Evolutionary conservation across 2,797 vertebrate genomes (phyloP).

Genomic region (Phataginus tetradactyla): DNA sequence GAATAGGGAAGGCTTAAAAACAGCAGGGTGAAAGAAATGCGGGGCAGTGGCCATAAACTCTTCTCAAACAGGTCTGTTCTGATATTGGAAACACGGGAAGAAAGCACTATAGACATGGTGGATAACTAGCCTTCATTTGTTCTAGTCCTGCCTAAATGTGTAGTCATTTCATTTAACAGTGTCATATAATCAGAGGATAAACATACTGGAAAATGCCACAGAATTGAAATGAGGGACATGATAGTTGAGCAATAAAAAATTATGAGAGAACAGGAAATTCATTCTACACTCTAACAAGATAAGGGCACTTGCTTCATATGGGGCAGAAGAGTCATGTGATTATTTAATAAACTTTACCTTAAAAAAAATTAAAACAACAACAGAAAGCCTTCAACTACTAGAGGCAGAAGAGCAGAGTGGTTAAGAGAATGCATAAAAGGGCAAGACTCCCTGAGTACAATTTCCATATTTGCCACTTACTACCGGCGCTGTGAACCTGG

Average conservation of each 20-base stretch:
- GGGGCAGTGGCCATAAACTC: neutral
- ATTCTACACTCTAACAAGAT: neutral
- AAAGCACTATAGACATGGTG: neutral
- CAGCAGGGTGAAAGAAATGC: neutral
- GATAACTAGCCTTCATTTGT: neutral
- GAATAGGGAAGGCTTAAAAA: neutral
- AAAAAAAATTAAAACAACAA: neutral
- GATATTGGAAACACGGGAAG: neutral
- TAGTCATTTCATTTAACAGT: conserved; percentile 10
- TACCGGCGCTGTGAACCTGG: neutral
- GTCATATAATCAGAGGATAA: neutral
- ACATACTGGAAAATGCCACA: neutral
- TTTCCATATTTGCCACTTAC: neutral
- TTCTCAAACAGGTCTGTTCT: neutral
- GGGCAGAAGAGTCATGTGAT: neutral
- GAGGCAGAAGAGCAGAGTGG: neutral
- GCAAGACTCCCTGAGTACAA: neutral
- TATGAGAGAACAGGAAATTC: neutral
- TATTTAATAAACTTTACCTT: neutral
- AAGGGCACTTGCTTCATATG: neutral
- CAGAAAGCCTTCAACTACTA: neutral
- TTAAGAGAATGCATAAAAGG: neutral
- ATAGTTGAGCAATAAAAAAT: neutral
- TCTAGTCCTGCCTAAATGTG: neutral
- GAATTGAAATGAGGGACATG: neutral